phyloP scores from a whole-genome alignment of 2,113 vertebrate genomes.

The Myrmophylax atrothorax region DNA sequence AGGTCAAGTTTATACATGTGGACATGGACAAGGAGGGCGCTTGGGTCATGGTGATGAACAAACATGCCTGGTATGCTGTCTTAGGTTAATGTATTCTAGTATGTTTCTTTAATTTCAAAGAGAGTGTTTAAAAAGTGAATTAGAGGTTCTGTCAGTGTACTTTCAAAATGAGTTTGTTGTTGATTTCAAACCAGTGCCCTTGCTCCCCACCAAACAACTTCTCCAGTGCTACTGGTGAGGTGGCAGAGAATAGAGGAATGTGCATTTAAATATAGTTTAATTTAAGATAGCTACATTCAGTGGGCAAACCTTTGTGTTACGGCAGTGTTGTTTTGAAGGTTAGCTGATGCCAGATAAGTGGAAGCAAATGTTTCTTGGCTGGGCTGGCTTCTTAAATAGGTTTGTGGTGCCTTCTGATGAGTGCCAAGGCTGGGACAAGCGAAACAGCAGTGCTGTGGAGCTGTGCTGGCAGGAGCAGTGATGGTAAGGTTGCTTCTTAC shows the following conservation, averaged over 20 bases:
- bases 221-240: not conserved
- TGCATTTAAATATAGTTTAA: not conserved
- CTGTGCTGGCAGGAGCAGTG: not conserved
- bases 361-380: not conserved
- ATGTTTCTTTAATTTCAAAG: not conserved
- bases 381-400: not conserved
- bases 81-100: not conserved
- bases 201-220: not conserved
- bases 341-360: not conserved
- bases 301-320: not conserved
- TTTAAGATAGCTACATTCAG: not conserved
- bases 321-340: not conserved
- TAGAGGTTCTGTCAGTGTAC: not conserved
- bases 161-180: not conserved
- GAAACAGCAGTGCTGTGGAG: not conserved
- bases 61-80: slow-evolving; percentile 87
- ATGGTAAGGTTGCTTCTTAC: not conserved
- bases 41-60: slow-evolving; percentile 97
- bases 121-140: not conserved
- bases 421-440: not conserved
- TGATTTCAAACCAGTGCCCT: not conserved
- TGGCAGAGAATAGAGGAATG: not conserved
- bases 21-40: slow-evolving; percentile 96
- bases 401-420: not conserved
- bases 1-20: slow-evolving; percentile 95